Evolutionary conservation across 2,113 vertebrate species (phyloP).

Genomic region (Emydura subglobosa): DNA sequence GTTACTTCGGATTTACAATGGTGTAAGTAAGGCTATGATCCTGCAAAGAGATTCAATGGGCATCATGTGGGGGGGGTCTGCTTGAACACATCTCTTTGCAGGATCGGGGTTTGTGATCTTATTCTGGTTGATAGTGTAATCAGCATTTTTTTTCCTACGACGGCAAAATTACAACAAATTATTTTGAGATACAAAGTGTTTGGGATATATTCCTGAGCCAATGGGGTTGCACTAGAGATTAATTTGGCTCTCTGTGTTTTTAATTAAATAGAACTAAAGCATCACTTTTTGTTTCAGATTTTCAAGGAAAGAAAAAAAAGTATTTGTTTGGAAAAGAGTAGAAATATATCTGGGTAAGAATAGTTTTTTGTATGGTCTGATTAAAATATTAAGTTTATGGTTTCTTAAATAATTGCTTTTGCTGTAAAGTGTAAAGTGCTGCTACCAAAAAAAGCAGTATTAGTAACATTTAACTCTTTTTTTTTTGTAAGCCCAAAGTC

Average conservation of each 20-base stretch:
- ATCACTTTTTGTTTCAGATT: not conserved
- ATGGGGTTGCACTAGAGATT: not conserved
- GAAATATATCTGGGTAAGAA: not conserved
- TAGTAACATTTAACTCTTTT: not conserved
- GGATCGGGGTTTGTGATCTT: not conserved
- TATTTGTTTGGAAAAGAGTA: not conserved
- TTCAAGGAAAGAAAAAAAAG: not conserved
- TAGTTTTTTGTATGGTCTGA: not conserved
- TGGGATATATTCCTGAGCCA: not conserved
- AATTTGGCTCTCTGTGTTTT: accelerated
- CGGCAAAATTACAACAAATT: not conserved
- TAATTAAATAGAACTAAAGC: not conserved
- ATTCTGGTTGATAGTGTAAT: not conserved
- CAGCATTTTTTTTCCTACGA: not conserved
- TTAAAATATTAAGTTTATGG: not conserved
- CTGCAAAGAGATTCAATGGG: not conserved
- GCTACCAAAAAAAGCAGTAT: not conserved
- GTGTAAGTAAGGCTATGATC: not conserved
- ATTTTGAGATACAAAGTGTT: conserved; percentile 14
- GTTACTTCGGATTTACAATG: not conserved
- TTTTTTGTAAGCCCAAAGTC: not conserved
- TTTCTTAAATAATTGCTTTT: not conserved
- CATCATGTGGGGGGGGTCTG: not conserved
- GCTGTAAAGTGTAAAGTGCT: accelerated
- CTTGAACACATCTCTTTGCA: not conserved